Conservation (phyloP, 2,797 vertebrate species). For the Gambelia wislizenii region DNA sequence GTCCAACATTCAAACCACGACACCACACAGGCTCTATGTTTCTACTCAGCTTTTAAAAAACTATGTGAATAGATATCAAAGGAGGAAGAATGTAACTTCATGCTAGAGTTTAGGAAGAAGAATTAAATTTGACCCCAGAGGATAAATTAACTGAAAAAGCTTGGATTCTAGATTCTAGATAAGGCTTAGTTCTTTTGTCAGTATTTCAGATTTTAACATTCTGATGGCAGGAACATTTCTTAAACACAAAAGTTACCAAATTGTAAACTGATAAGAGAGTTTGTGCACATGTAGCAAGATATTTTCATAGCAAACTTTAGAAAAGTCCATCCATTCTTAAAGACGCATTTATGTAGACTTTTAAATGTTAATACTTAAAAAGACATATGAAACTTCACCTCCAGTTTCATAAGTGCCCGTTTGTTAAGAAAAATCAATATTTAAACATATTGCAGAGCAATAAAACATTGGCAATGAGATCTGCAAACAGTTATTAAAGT, state of each 20-base stretch:
- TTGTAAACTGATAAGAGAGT: neutral
- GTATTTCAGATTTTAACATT: slow-evolving; percentile 2
- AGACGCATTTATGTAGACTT: neutral
- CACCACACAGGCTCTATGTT: too few species aligned
- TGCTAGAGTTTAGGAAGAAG: neutral
- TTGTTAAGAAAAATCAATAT: slow-evolving; percentile 15
- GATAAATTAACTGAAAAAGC: neutral
- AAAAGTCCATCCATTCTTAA: slow-evolving; percentile 39
- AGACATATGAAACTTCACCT: slow-evolving; percentile 18
- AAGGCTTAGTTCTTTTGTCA: neutral
- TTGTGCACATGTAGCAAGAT: neutral
- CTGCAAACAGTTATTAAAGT: slow-evolving; percentile 15
- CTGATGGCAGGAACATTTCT: neutral
- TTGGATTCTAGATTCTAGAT: neutral
- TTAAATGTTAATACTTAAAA: slow-evolving; percentile 49
- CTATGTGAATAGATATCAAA: neutral
- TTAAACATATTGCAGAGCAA: slow-evolving; percentile 39
- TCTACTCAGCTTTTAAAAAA: neutral
- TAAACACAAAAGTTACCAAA: neutral
- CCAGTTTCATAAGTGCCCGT: slow-evolving; percentile 24
- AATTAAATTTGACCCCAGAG: neutral
- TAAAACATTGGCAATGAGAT: slow-evolving; percentile 10
- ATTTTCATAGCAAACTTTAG: slow-evolving; percentile 5
- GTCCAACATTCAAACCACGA: too few species aligned
- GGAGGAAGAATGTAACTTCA: neutral